phyloP scores from a whole-genome alignment of 2,113 vertebrate species.

The Antechinus flavipes region DNA sequence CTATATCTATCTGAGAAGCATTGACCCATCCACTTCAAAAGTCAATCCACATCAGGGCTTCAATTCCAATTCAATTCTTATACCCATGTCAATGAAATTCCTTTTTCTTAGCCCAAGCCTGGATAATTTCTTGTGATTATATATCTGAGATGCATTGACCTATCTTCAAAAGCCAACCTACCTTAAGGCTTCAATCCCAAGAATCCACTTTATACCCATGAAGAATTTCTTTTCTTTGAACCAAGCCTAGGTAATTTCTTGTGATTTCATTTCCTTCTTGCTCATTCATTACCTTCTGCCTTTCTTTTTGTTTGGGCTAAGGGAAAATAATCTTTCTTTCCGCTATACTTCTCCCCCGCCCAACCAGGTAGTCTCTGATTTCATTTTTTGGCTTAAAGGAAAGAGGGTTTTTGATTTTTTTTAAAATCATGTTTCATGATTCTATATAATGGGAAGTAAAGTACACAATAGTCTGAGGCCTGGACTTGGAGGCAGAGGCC shows the following conservation, averaged over 20 bases:
- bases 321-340: background rate
- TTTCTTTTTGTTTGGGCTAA: background rate
- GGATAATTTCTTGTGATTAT: background rate
- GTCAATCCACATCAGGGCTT: background rate
- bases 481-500: background rate
- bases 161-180: background rate
- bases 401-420: background rate
- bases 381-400: background rate
- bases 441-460: background rate
- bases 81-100: background rate
- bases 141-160: background rate
- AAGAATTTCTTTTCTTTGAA: too few relatives aligned
- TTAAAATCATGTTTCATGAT: background rate
- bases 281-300: background rate
- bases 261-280: background rate
- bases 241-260: background rate
- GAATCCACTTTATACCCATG: background rate
- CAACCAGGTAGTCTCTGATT: background rate
- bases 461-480: background rate
- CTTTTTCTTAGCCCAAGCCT: too few relatives aligned
- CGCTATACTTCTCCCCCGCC: background rate
- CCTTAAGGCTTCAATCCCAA: background rate
- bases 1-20: background rate
- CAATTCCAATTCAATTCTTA: background rate
- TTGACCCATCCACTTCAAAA: background rate